Evolutionary conservation across 1,140 invertebrate genomes (phyloP).

Genomic region (Euura saliciscinereae): DNA sequence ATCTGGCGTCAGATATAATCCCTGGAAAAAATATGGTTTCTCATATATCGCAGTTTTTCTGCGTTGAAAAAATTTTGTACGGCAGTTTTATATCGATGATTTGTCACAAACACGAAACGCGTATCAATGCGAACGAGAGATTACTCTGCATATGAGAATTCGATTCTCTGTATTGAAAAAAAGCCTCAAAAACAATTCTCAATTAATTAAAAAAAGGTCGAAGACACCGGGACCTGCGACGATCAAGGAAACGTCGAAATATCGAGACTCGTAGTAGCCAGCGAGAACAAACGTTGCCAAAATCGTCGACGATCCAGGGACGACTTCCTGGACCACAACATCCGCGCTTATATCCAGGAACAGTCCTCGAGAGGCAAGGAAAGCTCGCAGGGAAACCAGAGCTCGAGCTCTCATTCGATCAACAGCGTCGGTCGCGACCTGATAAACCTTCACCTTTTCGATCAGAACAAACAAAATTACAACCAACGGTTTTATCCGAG

Average conservation of each 20-base stretch:
- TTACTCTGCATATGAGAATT: not conserved
- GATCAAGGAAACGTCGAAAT: slow-evolving; percentile 27
- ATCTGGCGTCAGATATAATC: no score
- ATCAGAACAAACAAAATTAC: no score
- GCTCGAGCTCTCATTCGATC: no score
- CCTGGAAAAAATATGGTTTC: no score
- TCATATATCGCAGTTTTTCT: no score
- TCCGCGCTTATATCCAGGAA: slow-evolving; percentile 18
- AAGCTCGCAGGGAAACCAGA: not conserved
- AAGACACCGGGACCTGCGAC: slow-evolving; percentile 32
- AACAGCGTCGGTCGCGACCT: no score
- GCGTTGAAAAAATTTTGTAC: no score
- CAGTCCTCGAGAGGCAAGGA: not conserved
- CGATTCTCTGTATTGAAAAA: not conserved
- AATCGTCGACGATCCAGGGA: slow-evolving; percentile 11
- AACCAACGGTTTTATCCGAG: no score
- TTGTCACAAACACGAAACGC: not conserved
- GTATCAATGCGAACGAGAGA: not conserved
- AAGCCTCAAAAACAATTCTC: not conserved
- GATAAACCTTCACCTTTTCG: no score
- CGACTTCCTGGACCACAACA: slow-evolving; percentile 21
- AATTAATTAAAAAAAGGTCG: slow-evolving; percentile 23
- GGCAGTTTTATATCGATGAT: not conserved
- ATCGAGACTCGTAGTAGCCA: slow-evolving; percentile 9
- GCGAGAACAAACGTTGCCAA: not conserved